Conservation (phyloP, 2,113 vertebrate genomes). For the Cervus canadensis region DNA sequence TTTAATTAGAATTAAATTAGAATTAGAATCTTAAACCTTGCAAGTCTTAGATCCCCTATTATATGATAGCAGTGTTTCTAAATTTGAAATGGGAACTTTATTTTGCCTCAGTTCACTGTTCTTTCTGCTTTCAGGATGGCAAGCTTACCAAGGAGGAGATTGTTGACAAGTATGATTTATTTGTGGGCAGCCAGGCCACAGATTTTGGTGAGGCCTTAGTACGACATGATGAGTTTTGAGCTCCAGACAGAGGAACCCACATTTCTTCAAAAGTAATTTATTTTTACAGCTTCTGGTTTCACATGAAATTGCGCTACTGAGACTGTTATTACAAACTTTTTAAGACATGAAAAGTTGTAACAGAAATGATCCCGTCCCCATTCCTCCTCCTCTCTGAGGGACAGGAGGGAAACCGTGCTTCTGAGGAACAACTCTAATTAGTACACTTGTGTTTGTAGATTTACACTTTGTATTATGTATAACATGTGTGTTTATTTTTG, state of each 20-base stretch:
- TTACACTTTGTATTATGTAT: constrained; percentile 67
- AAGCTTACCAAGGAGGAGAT: constrained; percentile 91
- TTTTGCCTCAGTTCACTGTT: background rate
- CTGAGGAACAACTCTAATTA: constrained; percentile 52
- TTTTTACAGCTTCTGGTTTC: constrained; percentile 84
- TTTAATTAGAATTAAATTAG: background rate
- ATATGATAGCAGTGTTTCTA: background rate
- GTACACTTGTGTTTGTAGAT: constrained; percentile 68
- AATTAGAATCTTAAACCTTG: background rate
- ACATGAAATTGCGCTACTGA: constrained; percentile 75
- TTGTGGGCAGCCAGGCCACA: constrained; percentile 95
- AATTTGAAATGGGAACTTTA: background rate
- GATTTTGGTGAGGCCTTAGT: constrained; percentile 93
- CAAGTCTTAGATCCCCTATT: background rate
- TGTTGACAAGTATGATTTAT: constrained; percentile 91
- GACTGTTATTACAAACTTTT: constrained; percentile 75
- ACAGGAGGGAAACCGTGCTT: constrained; percentile 41
- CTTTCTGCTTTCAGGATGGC: constrained; percentile 83
- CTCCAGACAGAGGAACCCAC: constrained; percentile 33
- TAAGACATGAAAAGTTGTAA: constrained; percentile 49
- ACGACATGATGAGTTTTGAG: constrained; percentile 92
- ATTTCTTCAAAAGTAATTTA: constrained; percentile 87
- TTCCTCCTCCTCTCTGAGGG: constrained; percentile 30
- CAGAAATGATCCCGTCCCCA: constrained; percentile 44
- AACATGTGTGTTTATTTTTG: constrained; percentile 74